Conservation (phyloP, 1,140 invertebrate species). For the Zaprionus ornatus region DNA sequence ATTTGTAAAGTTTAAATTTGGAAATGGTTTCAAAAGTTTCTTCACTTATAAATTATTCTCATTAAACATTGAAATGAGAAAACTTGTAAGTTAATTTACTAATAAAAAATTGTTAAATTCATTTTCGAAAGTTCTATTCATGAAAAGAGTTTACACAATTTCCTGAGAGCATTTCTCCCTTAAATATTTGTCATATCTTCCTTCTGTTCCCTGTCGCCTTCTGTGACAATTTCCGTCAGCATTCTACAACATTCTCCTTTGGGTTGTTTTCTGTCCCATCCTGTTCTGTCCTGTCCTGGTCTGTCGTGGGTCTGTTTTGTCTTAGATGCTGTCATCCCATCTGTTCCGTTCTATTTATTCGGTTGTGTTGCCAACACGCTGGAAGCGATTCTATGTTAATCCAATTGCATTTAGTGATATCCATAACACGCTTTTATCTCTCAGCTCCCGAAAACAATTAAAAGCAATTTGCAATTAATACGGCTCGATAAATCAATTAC, state of each 20-base stretch:
- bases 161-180: no score
- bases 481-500: conserved; percentile 72
- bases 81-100: neutral
- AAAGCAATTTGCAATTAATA: conserved; percentile 76
- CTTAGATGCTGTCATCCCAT: neutral
- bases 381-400: conserved; percentile 28
- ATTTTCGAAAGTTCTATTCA: neutral
- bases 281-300: neutral
- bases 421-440: conserved; percentile 35
- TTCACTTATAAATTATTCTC: neutral
- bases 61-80: neutral
- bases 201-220: neutral
- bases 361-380: conserved; percentile 1
- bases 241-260: neutral
- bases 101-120: neutral
- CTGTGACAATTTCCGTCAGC: neutral
- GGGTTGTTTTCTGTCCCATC: neutral
- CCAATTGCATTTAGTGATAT: conserved; percentile 38
- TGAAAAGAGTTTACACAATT: neutral
- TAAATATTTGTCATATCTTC: neutral
- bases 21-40: no score
- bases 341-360: neutral
- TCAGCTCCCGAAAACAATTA: conserved; percentile 63
- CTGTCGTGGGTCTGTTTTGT: neutral
- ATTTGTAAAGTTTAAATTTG: no score